Evolutionary conservation across 2,797 vertebrate species (phyloP).

Genomic region (Pangasius mekongensis): DNA sequence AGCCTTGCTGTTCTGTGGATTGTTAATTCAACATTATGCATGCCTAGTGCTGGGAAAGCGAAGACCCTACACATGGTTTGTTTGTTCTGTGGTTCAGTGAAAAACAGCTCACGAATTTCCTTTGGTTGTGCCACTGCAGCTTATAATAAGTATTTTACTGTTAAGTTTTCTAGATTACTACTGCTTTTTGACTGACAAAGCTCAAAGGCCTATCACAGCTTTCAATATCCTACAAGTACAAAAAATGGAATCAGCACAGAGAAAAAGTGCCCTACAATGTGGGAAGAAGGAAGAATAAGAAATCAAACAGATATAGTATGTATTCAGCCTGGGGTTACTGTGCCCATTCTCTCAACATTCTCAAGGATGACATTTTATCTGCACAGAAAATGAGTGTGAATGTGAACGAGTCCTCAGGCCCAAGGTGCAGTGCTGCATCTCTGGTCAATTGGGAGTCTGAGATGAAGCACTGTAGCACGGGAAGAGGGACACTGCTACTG

Average conservation of each 20-base stretch:
- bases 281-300: background rate
- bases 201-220: background rate
- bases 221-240: background rate
- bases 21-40: background rate
- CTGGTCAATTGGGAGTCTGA: constrained; percentile 99
- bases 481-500: constrained; percentile 75
- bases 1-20: background rate
- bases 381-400: background rate
- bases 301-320: background rate
- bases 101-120: background rate
- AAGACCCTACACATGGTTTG: background rate
- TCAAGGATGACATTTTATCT: background rate
- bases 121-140: background rate
- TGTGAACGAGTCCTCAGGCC: constrained; percentile 81
- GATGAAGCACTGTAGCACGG: constrained; percentile 99
- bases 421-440: constrained; percentile 99
- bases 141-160: background rate
- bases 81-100: background rate
- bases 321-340: background rate
- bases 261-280: background rate
- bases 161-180: background rate
- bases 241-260: background rate
- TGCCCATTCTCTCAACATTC: background rate
- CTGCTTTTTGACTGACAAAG: background rate
- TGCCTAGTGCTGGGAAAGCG: background rate